Evolutionary conservation across 2,888 invertebrate genomes (phyloP).

Genomic region (Anodontia alba): DNA sequence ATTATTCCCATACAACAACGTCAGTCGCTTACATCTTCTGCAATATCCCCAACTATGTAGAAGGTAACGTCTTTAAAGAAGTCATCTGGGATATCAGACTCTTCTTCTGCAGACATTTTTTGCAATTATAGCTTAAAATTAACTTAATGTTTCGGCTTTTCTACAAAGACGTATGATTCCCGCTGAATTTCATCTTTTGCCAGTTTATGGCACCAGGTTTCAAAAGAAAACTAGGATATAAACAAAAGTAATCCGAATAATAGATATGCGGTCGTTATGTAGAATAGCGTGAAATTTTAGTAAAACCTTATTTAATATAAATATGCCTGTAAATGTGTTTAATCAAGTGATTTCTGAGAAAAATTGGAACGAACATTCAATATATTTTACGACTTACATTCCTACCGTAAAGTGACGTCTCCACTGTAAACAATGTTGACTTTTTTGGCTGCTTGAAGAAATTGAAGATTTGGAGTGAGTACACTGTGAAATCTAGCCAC

Average conservation of each 20-base stretch:
- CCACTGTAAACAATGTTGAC: constrained; percentile 11
- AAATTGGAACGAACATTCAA: no score
- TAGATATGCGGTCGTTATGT: no score
- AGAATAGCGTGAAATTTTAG: no score
- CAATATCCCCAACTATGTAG: constrained; percentile 86
- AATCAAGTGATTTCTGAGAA: no score
- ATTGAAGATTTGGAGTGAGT: no score
- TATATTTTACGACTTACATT: constrained; percentile 3
- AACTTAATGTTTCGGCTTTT: neutral
- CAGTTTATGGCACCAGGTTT: neutral
- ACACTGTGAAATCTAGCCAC: no score
- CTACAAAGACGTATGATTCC: constrained; percentile 24
- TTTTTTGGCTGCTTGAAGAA: no score
- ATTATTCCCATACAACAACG: neutral
- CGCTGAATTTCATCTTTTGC: constrained; percentile 19
- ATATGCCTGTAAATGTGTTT: no score
- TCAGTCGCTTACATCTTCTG: constrained; percentile 45
- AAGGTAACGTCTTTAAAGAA: constrained; percentile 91
- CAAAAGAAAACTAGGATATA: no score
- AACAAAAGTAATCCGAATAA: no score
- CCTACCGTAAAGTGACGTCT: constrained; percentile 14
- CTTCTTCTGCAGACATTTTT: constrained; percentile 33
- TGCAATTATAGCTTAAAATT: no score
- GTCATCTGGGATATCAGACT: constrained; percentile 70
- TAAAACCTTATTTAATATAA: no score